Evolutionary conservation across 30 jellyfish, hydroid and myxozoan species (phyloP).

Genomic region (Sanderia malayensis): DNA sequence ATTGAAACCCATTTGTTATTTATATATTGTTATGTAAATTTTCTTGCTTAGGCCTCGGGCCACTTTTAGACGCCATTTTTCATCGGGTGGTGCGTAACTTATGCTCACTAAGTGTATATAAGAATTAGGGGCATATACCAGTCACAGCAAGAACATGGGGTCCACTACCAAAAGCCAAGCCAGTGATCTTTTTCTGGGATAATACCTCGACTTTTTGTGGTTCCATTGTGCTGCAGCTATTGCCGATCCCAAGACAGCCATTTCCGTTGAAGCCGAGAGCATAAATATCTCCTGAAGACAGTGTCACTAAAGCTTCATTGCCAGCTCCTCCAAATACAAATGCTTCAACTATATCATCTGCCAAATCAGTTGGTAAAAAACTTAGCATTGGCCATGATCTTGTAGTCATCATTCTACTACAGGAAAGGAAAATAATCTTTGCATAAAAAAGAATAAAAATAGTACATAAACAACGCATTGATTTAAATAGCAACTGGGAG

Average conservation of each 20-base stretch:
- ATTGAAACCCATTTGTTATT: too few relatives aligned
- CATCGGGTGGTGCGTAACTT: too few relatives aligned
- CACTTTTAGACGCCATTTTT: too few relatives aligned
- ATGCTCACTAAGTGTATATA: too few relatives aligned
- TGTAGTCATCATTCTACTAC: constrained; percentile 6
- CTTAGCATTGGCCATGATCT: constrained; percentile 86
- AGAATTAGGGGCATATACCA: too few relatives aligned
- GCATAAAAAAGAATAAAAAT: too few relatives aligned
- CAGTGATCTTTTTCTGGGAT: constrained; percentile 51
- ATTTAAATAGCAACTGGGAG: too few relatives aligned
- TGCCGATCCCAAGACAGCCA: constrained; percentile 86
- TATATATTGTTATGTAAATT: too few relatives aligned
- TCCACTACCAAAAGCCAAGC: constrained; percentile 80
- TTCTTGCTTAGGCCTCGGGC: too few relatives aligned
- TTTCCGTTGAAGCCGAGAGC: constrained; percentile 89
- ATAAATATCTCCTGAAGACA: constrained; percentile 69
- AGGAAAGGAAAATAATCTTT: too few relatives aligned
- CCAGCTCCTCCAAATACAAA: constrained; percentile 95
- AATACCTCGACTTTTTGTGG: constrained; percentile 55
- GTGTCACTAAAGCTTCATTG: constrained; percentile 72
- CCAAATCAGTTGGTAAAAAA: constrained; percentile 75
- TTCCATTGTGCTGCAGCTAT: constrained; percentile 67
- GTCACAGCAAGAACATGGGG: constrained; percentile 87
- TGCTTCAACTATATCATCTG: constrained; percentile 59
- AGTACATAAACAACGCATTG: too few relatives aligned